Evolutionary conservation across 1,140 invertebrate genomes (phyloP).

Genomic region (Trachymyrmex septentrionalis): DNA sequence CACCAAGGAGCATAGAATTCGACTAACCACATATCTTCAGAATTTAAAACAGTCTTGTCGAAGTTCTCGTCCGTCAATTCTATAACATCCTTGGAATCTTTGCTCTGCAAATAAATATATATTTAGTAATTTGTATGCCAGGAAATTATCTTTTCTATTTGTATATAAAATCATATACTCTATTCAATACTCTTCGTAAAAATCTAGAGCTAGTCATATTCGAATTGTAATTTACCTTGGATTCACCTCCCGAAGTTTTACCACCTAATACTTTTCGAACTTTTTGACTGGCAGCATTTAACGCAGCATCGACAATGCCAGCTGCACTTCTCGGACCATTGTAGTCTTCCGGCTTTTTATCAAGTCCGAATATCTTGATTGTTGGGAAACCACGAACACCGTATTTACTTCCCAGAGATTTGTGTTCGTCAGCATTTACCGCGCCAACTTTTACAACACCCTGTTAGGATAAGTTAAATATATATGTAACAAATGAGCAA

Average conservation of each 20-base stretch:
- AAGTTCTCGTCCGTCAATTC: slow-evolving; percentile 98
- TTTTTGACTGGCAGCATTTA: slow-evolving; percentile 91
- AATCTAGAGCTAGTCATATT: neutral
- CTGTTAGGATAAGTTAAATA: slow-evolving; percentile 84
- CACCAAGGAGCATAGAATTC: slow-evolving; percentile 99
- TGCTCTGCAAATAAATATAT: slow-evolving; percentile 73
- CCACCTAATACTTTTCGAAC: slow-evolving; percentile 90
- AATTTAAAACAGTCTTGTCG: slow-evolving; percentile 95
- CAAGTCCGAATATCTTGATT: slow-evolving; percentile 96
- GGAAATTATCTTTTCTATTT: slow-evolving; percentile 1
- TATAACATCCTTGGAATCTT: slow-evolving; percentile 92
- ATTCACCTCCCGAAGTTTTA: slow-evolving; percentile 86
- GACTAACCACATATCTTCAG: slow-evolving; percentile 97
- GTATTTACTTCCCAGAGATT: slow-evolving; percentile 93
- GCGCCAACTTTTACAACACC: slow-evolving; percentile 98
- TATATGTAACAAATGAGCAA: neutral
- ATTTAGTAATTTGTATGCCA: neutral
- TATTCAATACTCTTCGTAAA: neutral
- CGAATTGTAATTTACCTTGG: slow-evolving; percentile 72
- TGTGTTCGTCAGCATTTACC: slow-evolving; percentile 96
- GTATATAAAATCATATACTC: neutral
- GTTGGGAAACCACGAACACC: slow-evolving; percentile 97
- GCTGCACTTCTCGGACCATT: slow-evolving; percentile 95
- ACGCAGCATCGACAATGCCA: slow-evolving; percentile 94
- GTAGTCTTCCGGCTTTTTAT: slow-evolving; percentile 95